Evolutionary conservation across 2,888 invertebrate genomes (phyloP).

Genomic region (Synanthedon myopaeformis): DNA sequence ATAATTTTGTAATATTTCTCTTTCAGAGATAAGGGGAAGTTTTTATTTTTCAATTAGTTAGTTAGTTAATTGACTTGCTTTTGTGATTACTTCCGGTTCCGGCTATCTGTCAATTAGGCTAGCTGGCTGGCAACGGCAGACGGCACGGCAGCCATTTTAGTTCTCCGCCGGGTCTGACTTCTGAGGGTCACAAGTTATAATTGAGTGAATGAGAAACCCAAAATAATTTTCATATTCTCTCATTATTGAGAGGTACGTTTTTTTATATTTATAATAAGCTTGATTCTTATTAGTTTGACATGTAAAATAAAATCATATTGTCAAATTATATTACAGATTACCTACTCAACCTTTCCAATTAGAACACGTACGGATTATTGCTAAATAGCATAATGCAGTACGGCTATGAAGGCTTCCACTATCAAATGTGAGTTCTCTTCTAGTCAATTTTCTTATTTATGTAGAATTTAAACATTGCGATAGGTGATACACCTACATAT

Average conservation of each 20-base stretch:
- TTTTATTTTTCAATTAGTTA: no score
- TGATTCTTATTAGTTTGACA: neutral
- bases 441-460: no score
- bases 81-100: no score
- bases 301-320: neutral
- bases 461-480: no score
- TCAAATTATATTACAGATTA: slow-evolving; percentile 36
- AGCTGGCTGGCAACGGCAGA: slow-evolving; percentile 2
- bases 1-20: no score
- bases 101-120: no score
- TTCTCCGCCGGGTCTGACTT: slow-evolving; percentile 70
- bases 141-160: slow-evolving; percentile 16
- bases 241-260: slow-evolving; percentile 58
- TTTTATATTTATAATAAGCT: slow-evolving; percentile 2
- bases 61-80: no score
- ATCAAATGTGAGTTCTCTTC: slow-evolving; percentile 23
- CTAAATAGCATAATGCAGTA: slow-evolving; percentile 55
- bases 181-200: slow-evolving; percentile 23
- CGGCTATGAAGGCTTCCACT: slow-evolving; percentile 63
- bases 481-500: neutral
- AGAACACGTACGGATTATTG: slow-evolving; percentile 33
- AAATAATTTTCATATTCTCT: slow-evolving; percentile 54
- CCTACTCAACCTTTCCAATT: slow-evolving; percentile 40
- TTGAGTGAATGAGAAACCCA: slow-evolving; percentile 44
- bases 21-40: no score